Evolutionary conservation across 2,113 vertebrate species (phyloP).

Genomic region (Chelonoidis abingdonii): DNA sequence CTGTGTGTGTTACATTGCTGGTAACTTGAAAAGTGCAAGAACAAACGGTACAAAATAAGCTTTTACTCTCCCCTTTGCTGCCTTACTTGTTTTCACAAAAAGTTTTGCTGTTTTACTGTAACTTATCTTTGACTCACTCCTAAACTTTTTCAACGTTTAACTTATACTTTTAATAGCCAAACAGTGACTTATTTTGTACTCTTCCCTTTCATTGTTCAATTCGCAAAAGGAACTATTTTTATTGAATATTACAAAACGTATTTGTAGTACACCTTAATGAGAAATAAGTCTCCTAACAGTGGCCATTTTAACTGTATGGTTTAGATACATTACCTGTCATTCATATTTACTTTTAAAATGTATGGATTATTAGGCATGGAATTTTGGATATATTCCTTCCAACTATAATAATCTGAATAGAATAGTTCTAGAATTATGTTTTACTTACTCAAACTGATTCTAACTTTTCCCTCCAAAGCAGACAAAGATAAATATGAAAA

Average conservation of each 20-base stretch:
- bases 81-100: slow-evolving; percentile 10
- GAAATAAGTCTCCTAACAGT: not conserved
- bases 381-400: not conserved
- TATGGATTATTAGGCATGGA: not conserved
- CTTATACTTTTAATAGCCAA: not conserved
- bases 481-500: not conserved
- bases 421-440: not conserved
- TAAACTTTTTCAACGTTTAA: not conserved
- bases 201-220: not conserved
- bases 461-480: not conserved
- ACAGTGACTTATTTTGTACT: not conserved
- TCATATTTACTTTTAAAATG: not conserved
- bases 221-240: not conserved
- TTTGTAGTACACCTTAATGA: not conserved
- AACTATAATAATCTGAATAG: not conserved
- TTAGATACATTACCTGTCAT: not conserved
- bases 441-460: not conserved
- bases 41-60: slow-evolving; percentile 38
- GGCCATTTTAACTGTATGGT: not conserved
- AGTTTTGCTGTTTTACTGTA: not conserved
- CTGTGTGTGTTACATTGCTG: not conserved
- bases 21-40: slow-evolving; percentile 40
- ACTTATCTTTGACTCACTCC: not conserved
- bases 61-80: slow-evolving; percentile 31
- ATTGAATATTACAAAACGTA: not conserved